Base-by-base conservation (phyloP, 2,113 vertebrate genomes). In the Nerophis lumbriciformis region DNA sequence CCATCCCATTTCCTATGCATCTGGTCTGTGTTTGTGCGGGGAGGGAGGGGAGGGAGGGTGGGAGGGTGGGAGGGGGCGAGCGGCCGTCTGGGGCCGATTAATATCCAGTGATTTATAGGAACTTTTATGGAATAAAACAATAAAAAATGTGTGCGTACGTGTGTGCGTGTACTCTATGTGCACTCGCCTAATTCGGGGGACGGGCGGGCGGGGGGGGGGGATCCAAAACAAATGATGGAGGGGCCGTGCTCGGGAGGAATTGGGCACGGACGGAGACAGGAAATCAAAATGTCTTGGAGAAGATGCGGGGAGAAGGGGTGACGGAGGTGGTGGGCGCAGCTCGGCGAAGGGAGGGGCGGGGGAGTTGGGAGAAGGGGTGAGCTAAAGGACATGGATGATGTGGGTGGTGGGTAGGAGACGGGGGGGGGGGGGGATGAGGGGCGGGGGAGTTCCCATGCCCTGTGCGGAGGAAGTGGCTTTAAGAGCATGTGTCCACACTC, bases 41-140 rank as follows among this genome's bases (percentile, higher is more conserved):
- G 91, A 86, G 90, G 92, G 92, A 92, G 89, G 89, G 92, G 88
- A 90, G 80, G 90, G 70, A 89, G 81, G 90, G 90, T 81, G 87
- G 85, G 70, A 85, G 91, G 84, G 90, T 45, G 10, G 42, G 42
- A 45, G 42, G 42, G 11, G 42, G 42, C 42, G 93, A 91, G 88
- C 87, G 90, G 92, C 92, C 92, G 89, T 91, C 90, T 92, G 90
- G 92, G 89, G 91, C 90, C 89, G 92, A 96, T 94, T 93, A 95
- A 95, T 93, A 95, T 93, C 92, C 93, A 93, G 88, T 94, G 94
- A 98, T 97, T 97, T 95, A 97, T 93, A 94, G 89, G 88, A 95
- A 94, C 92, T 93, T 95, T 95, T 97, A 98, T 96, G 95, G 93
- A 98, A 97, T 96, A 95, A 97, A 93, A 94, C 91, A 93, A 93